phyloP scores from a whole-genome alignment of 2,888 invertebrate genomes.

The Molorchus minor region DNA sequence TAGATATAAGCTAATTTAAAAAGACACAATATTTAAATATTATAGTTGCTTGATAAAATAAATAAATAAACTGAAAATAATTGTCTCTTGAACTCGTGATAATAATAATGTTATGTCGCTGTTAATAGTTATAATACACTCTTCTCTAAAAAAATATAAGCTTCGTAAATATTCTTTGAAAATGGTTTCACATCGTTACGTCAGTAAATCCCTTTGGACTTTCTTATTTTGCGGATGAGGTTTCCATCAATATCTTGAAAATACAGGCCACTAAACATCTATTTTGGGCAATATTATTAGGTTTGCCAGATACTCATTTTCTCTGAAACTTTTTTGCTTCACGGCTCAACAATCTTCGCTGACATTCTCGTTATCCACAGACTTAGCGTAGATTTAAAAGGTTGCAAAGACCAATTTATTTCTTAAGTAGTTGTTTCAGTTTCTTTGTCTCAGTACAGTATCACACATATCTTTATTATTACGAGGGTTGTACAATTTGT shows the following conservation, averaged over 20 bases:
- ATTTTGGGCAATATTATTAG: constrained; percentile 16
- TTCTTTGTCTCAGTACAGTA: too few species aligned
- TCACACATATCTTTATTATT: too few species aligned
- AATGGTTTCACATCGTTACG: background rate
- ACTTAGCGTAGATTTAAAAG: background rate
- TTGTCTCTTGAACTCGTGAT: background rate
- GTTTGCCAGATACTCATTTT: constrained; percentile 9
- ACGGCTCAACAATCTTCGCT: constrained; percentile 1
- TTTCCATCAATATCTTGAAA: constrained; percentile 12
- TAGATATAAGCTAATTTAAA: too few species aligned
- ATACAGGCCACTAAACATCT: constrained; percentile 18
- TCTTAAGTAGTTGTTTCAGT: too few species aligned
- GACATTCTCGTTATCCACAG: constrained; percentile 2
- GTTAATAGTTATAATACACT: too few species aligned
- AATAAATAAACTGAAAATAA: background rate
- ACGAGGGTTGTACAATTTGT: too few species aligned
- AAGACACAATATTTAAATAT: too few species aligned
- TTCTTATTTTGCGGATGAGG: constrained; percentile 11
- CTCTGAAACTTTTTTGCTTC: constrained; percentile 4
- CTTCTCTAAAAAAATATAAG: too few species aligned
- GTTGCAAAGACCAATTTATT: too few species aligned
- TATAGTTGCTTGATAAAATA: too few species aligned
- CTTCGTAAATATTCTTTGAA: too few species aligned
- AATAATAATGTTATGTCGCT: too few species aligned
- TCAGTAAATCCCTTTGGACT: constrained; percentile 8